Percentiles rank a stretch among this genome's conserved stretches.
phyloP scores from a whole-genome alignment of 2,113 vertebrate species.

The Cardinalis cardinalis region DNA sequence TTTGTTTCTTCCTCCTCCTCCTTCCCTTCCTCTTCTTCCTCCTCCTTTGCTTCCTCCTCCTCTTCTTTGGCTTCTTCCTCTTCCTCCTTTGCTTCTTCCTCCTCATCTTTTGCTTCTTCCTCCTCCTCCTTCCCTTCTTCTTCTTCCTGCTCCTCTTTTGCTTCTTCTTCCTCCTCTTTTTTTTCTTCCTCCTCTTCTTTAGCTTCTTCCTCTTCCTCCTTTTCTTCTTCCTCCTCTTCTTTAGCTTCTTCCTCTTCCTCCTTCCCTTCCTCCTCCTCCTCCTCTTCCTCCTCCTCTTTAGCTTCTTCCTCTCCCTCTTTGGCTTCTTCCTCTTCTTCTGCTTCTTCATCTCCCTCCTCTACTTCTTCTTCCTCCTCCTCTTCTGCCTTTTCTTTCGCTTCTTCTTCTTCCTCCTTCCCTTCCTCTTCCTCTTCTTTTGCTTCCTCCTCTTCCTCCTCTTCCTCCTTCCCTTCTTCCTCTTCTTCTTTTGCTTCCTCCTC shows the following conservation, averaged over 20 bases:
- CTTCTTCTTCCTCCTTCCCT: rapidly evolving
- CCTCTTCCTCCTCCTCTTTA: background rate
- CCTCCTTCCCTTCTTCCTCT: rapidly evolving
- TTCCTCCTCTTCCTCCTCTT: background rate
- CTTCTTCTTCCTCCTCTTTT: background rate
- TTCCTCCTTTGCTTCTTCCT: background rate
- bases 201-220: rapidly evolving
- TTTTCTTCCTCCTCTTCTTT: background rate
- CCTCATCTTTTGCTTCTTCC: background rate
- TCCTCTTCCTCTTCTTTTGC: background rate
- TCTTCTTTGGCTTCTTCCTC: rapidly evolving
- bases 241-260: background rate
- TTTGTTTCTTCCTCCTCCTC: rapidly evolving
- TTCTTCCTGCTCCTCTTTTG: rapidly evolving
- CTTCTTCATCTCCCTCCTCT: background rate
- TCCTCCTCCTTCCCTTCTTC: background rate
- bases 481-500: background rate
- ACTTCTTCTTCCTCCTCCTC: background rate
- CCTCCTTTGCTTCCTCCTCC: rapidly evolving
- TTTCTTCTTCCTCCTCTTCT: background rate
- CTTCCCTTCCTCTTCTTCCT: background rate
- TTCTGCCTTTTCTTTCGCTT: no score
- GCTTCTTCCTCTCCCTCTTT: background rate
- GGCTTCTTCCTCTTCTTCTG: background rate
- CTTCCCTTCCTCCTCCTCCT: background rate